Evolutionary conservation across 2,113 vertebrate species (phyloP), one percentile per base, ranked within the genome.

Genomic region (Cyanoliseus patagonus): DNA sequence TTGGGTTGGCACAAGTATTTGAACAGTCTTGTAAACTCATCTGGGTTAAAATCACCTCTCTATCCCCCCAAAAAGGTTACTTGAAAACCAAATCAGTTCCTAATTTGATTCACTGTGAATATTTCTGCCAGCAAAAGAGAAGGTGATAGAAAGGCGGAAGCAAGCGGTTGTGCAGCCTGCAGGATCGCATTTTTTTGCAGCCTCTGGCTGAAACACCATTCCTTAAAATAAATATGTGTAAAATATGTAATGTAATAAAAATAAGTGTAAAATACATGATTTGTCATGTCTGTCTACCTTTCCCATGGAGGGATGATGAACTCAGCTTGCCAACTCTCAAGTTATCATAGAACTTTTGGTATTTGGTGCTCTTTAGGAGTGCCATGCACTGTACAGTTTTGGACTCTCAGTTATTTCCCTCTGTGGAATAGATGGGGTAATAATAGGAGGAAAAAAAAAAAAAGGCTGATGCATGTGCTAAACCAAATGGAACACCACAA

Each of bases 81-180:
- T 74, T 90, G 25, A 92, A 62, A 66, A 73, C 37, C 53, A 81
- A 46, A 74, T 70, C 64, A 14, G 31, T 33, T 64, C 73, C 83
- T 82, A 79, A 91, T 87, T 70, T 2, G 2, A 93, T 85, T 85
- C 85, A 64, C 57, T 68, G 74, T 49, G 76, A 96, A 74, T 72
- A 67, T 53, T 86, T 78, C 88, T 69, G 64, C 68, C 83, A 67
- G 63, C 28, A 81, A 66, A 57, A 27, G 53, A 83, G 83, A 79
- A 92, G 83, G 83, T 70, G 86, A 81, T 5, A 49, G 17, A 46
- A 88, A 86, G 88, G 88, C 66, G 28, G 72, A 70, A 88, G n/a
- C 24, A 74, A 66, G 79, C 1, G 41, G 35, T 41, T 61, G 27
- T 42, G 41, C 62, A 57, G 78, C 53, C 53, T 35, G 44, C 35